These are phyloP conservation scores for Eretmochelys imbricata DNA, from an alignment of 2,113 vertebrate species.

Conservation along the genomic window DNA sequence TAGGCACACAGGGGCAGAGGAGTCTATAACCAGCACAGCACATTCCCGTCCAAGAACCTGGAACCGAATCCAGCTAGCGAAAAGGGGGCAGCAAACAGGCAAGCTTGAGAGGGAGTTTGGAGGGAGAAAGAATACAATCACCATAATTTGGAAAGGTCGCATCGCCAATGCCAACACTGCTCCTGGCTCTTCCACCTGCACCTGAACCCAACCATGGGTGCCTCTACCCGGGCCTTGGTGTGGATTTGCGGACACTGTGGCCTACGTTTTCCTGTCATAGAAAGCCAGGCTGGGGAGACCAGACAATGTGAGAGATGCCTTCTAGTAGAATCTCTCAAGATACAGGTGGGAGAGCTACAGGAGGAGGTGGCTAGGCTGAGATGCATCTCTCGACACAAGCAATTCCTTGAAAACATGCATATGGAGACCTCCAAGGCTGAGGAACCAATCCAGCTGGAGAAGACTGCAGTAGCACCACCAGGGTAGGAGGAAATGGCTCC, in stretches of 20 bases:
- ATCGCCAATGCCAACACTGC: too few species aligned
- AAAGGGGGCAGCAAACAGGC: neutral
- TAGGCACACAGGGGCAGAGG: too few species aligned
- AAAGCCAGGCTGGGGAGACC: neutral
- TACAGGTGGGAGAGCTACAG: neutral
- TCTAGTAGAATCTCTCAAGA: neutral
- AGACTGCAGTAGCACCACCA: neutral
- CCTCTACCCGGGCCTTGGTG: too few species aligned
- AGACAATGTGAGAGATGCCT: too few species aligned
- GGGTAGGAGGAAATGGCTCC: neutral
- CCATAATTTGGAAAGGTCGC: too few species aligned
- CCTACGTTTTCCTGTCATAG: neutral
- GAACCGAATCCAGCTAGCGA: too few species aligned
- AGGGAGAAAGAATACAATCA: too few species aligned
- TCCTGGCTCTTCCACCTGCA: too few species aligned
- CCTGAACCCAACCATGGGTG: too few species aligned
- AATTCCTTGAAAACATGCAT: neutral
- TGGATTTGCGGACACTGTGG: neutral
- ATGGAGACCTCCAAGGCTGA: neutral
- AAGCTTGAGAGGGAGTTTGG: too few species aligned
- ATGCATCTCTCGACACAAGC: neutral
- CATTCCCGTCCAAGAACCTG: neutral
- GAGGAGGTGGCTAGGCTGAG: neutral
- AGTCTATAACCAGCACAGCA: too few species aligned
- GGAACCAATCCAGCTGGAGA: neutral